Conservation (phyloP, 2,113 vertebrate species). For the Ochotona curzoniae region DNA sequence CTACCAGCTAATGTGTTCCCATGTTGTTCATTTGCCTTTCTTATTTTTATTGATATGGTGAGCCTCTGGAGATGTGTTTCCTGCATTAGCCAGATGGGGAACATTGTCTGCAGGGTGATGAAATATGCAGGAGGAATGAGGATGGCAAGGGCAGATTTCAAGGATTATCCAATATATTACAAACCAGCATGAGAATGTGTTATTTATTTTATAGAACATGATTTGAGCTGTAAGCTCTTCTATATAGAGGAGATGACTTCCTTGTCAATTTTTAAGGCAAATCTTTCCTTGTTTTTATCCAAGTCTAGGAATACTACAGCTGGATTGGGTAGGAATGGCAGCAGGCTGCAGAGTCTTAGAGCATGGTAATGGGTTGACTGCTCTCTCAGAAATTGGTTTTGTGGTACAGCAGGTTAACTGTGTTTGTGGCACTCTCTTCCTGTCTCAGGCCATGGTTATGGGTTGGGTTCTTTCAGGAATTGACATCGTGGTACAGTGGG, state of each 20-base stretch:
- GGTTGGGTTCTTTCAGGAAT: neutral
- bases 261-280: conserved; percentile 10
- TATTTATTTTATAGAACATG: neutral
- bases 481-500: no score
- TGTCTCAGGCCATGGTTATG: no score
- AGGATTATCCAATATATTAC: neutral
- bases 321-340: neutral
- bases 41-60: neutral
- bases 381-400: neutral
- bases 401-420: no score
- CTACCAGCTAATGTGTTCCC: neutral
- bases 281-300: neutral
- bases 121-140: neutral
- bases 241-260: neutral
- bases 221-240: neutral
- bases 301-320: neutral
- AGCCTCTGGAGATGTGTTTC: neutral
- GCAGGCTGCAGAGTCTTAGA: neutral
- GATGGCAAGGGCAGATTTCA: neutral
- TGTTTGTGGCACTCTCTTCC: no score
- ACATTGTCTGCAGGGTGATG: neutral
- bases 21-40: neutral
- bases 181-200: neutral
- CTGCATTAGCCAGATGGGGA: neutral
- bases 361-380: neutral